Percentiles rank a stretch among this genome's conserved stretches.
phyloP scores from a whole-genome alignment of 2,113 vertebrate species.

The Nothoprocta pentlandii region DNA sequence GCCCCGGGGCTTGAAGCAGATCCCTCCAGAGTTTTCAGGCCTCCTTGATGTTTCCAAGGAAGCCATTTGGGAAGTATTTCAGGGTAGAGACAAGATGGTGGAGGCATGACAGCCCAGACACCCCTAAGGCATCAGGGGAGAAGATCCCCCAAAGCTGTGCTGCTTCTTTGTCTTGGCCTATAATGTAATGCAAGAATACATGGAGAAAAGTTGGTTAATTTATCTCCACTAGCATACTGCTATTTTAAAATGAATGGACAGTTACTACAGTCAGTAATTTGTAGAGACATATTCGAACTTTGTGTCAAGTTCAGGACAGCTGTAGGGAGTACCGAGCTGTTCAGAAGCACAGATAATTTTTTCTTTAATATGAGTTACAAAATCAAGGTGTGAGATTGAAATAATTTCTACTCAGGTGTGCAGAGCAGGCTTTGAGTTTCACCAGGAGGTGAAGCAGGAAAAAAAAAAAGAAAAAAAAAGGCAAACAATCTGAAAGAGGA shows the following conservation, averaged over 20 bases:
- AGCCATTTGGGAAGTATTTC: not conserved
- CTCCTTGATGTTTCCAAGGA: not conserved
- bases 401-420: not conserved
- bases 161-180: not conserved
- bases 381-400: not conserved
- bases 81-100: not conserved
- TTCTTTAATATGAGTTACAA: not conserved
- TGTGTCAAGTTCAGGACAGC: not conserved
- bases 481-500: not conserved
- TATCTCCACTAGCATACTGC: not conserved
- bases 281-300: not conserved
- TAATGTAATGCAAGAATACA: not conserved
- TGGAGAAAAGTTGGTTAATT: not conserved
- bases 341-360: not conserved
- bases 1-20: not conserved
- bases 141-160: not conserved
- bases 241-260: not conserved
- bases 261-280: not conserved
- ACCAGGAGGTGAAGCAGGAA: not conserved
- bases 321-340: not conserved
- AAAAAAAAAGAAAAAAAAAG: not conserved
- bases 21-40: not conserved
- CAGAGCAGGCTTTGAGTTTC: not conserved
- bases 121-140: not conserved
- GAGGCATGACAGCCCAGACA: not conserved